A percentile compares a stretch with the other conserved stretches of the same genome.
These are phyloP conservation scores for Calyptomena viridis DNA, from an alignment of 2,113 vertebrate species.

Conservation along the genomic window DNA sequence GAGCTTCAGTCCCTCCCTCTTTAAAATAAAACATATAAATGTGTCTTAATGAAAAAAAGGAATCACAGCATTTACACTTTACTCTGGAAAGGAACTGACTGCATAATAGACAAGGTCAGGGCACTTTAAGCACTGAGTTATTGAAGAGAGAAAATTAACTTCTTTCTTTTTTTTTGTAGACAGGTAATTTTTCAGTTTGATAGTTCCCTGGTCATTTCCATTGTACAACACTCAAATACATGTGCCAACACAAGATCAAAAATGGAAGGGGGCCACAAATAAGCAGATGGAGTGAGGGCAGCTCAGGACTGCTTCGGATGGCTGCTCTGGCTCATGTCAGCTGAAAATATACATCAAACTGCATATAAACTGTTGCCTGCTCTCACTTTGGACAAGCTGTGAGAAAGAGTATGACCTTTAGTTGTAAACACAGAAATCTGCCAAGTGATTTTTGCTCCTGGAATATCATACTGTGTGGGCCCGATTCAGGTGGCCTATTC, in stretches of 20 bases:
- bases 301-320: neutral
- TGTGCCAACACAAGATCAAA: neutral
- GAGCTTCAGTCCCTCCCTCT: neutral
- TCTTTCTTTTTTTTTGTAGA: neutral
- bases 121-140: neutral
- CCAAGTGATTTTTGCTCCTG: constrained; percentile 14
- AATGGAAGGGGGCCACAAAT: neutral
- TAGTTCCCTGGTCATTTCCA: neutral
- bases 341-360: neutral
- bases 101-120: neutral
- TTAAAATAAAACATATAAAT: no score
- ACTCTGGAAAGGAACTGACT: neutral
- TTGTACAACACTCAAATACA: neutral
- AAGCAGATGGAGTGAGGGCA: neutral
- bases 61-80: neutral
- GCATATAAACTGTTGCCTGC: neutral
- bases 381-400: constrained; percentile 23
- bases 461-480: neutral
- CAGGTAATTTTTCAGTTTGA: neutral
- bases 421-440: constrained; percentile 38
- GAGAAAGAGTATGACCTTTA: constrained; percentile 3
- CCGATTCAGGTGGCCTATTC: neutral
- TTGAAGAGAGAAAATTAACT: neutral
- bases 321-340: neutral
- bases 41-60: neutral